Evolutionary conservation across 2,888 invertebrate species (phyloP), one percentile per base, ranked within the genome.

Genomic region (Campopleginae sp.): DNA sequence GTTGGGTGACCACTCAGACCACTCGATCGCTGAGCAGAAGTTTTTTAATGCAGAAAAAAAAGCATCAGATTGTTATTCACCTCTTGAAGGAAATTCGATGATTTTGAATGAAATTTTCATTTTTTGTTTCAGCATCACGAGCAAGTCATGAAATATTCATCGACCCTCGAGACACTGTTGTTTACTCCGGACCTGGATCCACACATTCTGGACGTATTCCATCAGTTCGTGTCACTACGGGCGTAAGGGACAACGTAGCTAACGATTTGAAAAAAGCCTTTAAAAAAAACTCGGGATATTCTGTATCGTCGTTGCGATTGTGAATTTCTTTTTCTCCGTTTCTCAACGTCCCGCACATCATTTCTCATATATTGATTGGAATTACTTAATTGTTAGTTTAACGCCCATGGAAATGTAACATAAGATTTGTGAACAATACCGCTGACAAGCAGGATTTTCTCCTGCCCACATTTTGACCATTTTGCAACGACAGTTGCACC

Each of bases 101-200:
- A 63, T 63, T 23, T 66, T 23, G 12, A 14, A 8, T n/a, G 0
- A 7, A 44, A 46, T 27, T 46, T 85, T 89, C 89, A 90, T 90
- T 33, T 63, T 46, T 46, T 17, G 0, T 96, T 96, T 54, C 95
- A 99, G 99, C 99, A 99, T 94, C 98, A 98, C 93, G 98, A 98
- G 92, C 98, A 99, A 95, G 98, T 99, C 31, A 98, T 98, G 94
- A 98, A 98, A 92, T 99, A 99, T 95, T 98, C 98, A 94, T 97
- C 97, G 88, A 99, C 99, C 0, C 94, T 99, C 94, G 99, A 99
- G 94, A 98, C 98, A 0, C 95, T 99, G 66, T 96, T 99, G 63
- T 99, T 99, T 94, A 99, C 99, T 0, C 98, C 98, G 90, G 99
- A 99, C 94, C 95, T 99, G 93, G 99, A 99, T 93, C 96, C 98